phyloP scores from a whole-genome alignment of 1,140 invertebrate genomes.

The Paraescarpia echinospica region DNA sequence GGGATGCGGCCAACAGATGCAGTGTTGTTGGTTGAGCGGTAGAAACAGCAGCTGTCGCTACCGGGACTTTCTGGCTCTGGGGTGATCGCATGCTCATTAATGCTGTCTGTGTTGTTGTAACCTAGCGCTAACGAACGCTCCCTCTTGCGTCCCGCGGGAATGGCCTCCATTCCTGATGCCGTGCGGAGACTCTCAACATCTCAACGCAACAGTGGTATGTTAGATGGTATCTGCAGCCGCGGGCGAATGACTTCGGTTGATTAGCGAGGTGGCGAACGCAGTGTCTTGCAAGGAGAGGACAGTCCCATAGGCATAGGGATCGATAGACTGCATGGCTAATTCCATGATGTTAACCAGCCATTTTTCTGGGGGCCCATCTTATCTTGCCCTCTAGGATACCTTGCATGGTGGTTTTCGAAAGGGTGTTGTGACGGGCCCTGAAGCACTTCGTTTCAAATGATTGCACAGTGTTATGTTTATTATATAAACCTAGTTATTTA shows the following conservation, averaged over 20 bases:
- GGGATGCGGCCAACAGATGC: not conserved
- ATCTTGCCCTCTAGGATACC: too few relatives aligned
- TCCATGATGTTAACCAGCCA: too few relatives aligned
- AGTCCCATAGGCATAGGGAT: too few relatives aligned
- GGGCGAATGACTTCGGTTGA: not conserved
- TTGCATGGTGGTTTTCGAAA: too few relatives aligned
- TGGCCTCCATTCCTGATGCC: not conserved
- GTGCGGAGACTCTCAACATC: not conserved
- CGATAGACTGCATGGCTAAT: too few relatives aligned
- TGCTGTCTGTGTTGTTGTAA: not conserved
- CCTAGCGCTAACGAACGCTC: not conserved
- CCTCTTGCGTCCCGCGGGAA: not conserved
- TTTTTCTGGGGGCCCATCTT: too few relatives aligned
- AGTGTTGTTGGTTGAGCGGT: not conserved
- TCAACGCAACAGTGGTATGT: not conserved
- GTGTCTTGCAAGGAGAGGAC: too few relatives aligned
- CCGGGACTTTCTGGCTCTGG: not conserved
- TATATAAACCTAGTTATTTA: too few relatives aligned
- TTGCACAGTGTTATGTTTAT: too few relatives aligned
- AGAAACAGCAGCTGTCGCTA: not conserved
- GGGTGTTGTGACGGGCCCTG: too few relatives aligned
- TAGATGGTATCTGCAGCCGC: not conserved
- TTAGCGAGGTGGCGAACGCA: too few relatives aligned
- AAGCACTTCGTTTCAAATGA: too few relatives aligned
- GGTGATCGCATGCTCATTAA: not conserved